Base-by-base conservation (phyloP, 2,888 invertebrate species). In the Phortica magna region DNA sequence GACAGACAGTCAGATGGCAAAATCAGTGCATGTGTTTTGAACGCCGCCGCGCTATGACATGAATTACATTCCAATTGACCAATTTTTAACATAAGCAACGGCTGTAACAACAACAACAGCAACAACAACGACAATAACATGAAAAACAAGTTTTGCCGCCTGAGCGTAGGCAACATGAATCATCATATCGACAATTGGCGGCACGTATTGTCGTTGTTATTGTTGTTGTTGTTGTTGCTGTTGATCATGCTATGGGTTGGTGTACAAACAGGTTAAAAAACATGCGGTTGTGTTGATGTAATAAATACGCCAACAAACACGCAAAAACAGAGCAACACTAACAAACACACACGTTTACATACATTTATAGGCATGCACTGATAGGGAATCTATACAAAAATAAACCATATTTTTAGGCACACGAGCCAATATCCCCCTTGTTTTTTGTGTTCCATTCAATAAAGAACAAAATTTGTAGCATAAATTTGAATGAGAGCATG, bases 61-160 rank as follows among this genome's bases (percentile, higher is more conserved):
- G 76, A 68, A 73, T 76, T 74, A 73, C 76, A 73, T 76, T 73
- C 76, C 76, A 70, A 73, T 76, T 76, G 76, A 76, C 73, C 76
- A 76, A 73, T 74, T 76, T 76, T 76, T 74, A 74, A 68, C 76
- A 73, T 5, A n/a, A 73, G 42, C 73, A 31, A 48, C n/a, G n/a
- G 17, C 64, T 64, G 43, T 17, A 64, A 43, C 61, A 73, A 61
- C 59, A 73, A 43, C 73, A 74, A 65, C 31, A 48, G 53, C 17
- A 68, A 68, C 19, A 70, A 70, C 17, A 67, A 57, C 7, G 12
- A 61, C 31, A 65, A 39, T 41, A 59, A 57, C 72, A 73, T 12
- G 42, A 43, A 2, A 31, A 65, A 31, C 31, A 65, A 65, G 65
- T 65, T 39, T 65, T 65, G 65, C 39, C 70, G 70, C 70, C 70